Evolutionary conservation across 2,113 vertebrate genomes (phyloP).

Genomic region (Setophaga petechia): DNA sequence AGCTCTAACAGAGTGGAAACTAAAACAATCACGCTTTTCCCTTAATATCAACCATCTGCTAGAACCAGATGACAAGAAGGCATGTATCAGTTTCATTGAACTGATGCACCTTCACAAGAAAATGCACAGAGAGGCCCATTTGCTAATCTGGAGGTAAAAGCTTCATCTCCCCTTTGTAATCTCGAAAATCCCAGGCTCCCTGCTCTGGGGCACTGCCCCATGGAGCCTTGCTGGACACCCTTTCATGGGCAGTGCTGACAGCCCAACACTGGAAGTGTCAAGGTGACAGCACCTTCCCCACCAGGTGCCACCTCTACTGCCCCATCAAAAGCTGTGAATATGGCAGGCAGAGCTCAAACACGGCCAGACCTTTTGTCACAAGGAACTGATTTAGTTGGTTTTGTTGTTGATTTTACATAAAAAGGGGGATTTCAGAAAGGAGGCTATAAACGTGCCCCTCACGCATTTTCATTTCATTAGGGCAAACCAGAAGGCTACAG

Average conservation of each 20-base stretch:
- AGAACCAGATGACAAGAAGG: neutral
- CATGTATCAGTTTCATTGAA: neutral
- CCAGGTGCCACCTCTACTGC: neutral
- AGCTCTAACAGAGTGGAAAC: neutral
- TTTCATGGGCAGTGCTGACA: neutral
- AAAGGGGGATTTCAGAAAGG: neutral
- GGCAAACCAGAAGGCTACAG: neutral
- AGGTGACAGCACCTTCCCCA: neutral
- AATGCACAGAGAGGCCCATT: neutral
- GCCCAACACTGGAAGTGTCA: neutral
- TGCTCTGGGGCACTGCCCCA: neutral
- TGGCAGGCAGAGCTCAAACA: neutral
- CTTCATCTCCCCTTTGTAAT: neutral
- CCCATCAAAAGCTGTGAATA: neutral
- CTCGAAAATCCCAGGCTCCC: neutral
- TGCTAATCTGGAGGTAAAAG: neutral
- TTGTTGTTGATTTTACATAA: neutral
- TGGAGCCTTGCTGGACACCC: neutral
- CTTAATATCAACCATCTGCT: neutral
- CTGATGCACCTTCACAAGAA: neutral
- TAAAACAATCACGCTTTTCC: neutral
- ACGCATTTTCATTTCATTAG: neutral
- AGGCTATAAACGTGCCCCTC: neutral
- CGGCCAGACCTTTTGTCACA: neutral
- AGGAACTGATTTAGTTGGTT: neutral